Percentiles rank a stretch among this genome's conserved stretches.
phyloP scores from a whole-genome alignment of 2,797 vertebrate genomes.

The Epinephelus awoara region DNA sequence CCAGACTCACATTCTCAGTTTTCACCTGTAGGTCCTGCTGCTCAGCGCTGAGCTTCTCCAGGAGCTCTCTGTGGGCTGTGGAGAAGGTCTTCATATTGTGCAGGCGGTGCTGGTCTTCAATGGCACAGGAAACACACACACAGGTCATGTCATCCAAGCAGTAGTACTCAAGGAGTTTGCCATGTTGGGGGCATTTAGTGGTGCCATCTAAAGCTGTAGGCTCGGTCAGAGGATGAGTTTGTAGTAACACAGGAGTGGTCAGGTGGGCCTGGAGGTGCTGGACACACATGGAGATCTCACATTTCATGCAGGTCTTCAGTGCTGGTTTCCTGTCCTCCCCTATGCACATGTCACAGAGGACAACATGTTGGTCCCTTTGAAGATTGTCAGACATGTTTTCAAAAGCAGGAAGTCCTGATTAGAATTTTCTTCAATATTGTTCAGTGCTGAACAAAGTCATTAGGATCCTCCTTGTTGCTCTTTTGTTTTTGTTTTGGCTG shows the following conservation, averaged over 20 bases:
- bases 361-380: neutral
- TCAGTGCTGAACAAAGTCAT: too few relatives aligned
- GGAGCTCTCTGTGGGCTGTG: conserved; percentile 74
- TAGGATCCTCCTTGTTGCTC: too few relatives aligned
- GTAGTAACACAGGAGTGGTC: conserved; percentile 72
- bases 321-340: conserved; percentile 65
- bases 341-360: conserved; percentile 72
- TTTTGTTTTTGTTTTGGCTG: too few relatives aligned
- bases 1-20: conserved; percentile 48
- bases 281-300: conserved; percentile 82
- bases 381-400: conserved; percentile 39
- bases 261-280: conserved; percentile 80
- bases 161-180: conserved; percentile 80
- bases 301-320: conserved; percentile 82
- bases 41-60: conserved; percentile 55
- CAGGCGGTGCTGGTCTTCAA: conserved; percentile 75
- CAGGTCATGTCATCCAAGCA: conserved; percentile 75
- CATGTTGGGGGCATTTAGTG: conserved; percentile 72
- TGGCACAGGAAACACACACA: conserved; percentile 78
- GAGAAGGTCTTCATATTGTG: conserved; percentile 81
- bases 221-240: conserved; percentile 78
- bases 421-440: too few relatives aligned
- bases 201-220: conserved; percentile 55
- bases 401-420: neutral
- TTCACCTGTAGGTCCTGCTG: conserved; percentile 40